Evolutionary conservation across 1,140 invertebrate genomes (phyloP).

Genomic region (Sitobion miscanthi): DNA sequence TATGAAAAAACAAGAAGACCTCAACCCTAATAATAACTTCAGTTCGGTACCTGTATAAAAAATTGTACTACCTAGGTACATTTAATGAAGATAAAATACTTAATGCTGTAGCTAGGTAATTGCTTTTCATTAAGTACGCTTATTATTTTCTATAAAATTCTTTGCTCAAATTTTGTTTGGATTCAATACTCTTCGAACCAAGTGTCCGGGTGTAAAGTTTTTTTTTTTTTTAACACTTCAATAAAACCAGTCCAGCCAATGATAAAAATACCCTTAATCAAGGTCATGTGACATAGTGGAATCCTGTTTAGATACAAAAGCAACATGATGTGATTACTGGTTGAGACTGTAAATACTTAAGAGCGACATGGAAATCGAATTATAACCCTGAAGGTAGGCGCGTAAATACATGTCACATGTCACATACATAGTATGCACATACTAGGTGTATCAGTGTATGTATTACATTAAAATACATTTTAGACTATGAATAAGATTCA

Average conservation of each 20-base stretch:
- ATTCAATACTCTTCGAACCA: not conserved
- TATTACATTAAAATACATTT: conserved; percentile 29
- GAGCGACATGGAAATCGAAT: not conserved
- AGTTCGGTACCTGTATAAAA: not conserved
- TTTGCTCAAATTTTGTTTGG: not conserved
- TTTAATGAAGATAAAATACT: not conserved
- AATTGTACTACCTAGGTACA: not conserved
- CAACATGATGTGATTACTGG: conserved; percentile 21
- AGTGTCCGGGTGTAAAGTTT: not conserved
- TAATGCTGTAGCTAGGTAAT: not conserved
- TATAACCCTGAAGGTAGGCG: not conserved
- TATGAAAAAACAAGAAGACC: not conserved
- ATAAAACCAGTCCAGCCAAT: conserved; percentile 31
- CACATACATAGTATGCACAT: not conserved
- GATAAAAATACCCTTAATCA: conserved; percentile 26
- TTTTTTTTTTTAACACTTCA: conserved; percentile 12
- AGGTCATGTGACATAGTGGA: conserved; percentile 22
- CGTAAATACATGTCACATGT: not conserved
- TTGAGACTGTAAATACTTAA: conserved; percentile 18
- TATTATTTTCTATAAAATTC: not conserved
- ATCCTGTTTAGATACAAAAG: conserved; percentile 42
- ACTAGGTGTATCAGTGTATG: not conserved
- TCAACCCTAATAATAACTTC: not conserved
- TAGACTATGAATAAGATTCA: not conserved
- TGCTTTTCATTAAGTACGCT: not conserved